Percentiles rank a stretch among this genome's conserved stretches.
These are phyloP conservation scores for Macquaria ambigua DNA, from an alignment of 2,113 vertebrate species.

Conservation along the genomic window DNA sequence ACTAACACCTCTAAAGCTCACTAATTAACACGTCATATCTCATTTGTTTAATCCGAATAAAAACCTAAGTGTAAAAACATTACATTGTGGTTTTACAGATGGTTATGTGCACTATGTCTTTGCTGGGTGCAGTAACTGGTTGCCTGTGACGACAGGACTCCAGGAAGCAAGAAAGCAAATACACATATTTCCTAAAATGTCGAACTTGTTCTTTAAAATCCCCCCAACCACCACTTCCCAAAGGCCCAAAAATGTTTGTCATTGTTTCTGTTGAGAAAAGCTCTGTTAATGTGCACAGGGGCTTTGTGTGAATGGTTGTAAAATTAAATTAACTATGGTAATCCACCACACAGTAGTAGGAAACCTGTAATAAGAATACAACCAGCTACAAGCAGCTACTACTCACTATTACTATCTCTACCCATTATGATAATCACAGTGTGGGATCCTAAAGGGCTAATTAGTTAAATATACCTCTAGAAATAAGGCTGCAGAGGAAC, in stretches of 20 bases:
- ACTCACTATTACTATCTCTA: neutral
- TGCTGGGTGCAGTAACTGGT: neutral
- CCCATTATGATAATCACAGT: slow-evolving; percentile 25
- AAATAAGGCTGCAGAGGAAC: neutral
- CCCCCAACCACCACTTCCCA: neutral
- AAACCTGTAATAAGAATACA: neutral
- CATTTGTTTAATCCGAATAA: neutral
- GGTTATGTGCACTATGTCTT: neutral
- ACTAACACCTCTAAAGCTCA: neutral
- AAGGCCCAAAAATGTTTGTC: neutral
- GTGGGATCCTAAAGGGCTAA: neutral
- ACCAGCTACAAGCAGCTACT: neutral
- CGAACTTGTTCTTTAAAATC: neutral
- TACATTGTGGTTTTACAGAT: neutral
- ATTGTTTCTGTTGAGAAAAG: neutral
- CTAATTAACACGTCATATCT: neutral
- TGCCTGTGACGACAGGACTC: neutral
- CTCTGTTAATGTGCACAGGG: neutral
- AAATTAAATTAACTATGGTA: neutral
- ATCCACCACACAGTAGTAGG: neutral
- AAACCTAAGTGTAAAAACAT: neutral
- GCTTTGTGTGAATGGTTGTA: neutral
- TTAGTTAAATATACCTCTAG: slow-evolving; percentile 12
- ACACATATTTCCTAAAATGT: neutral
- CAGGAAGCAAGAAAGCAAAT: neutral